phyloP scores from a whole-genome alignment of 2,888 invertebrate species.

The Dynastes hyllus region DNA sequence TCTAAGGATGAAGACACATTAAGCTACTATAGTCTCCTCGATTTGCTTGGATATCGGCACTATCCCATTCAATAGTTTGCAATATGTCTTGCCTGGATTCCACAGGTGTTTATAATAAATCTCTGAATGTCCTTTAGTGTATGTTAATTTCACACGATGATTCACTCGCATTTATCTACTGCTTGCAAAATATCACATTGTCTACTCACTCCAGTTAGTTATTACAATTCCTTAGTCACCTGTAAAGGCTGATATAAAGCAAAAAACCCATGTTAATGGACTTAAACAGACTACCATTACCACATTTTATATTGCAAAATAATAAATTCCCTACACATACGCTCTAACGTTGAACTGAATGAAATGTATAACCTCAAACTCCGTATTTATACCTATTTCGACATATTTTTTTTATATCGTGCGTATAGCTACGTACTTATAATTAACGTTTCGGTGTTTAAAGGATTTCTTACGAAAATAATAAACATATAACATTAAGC shows the following conservation, averaged over 20 bases:
- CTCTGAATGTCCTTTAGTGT: too few relatives aligned
- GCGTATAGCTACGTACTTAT: neutral
- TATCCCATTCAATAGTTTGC: too few relatives aligned
- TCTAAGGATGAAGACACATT: too few relatives aligned
- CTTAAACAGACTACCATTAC: neutral
- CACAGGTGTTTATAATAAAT: too few relatives aligned
- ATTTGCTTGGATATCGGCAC: too few relatives aligned
- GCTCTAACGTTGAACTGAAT: neutral
- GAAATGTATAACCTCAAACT: constrained; percentile 1
- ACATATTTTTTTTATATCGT: neutral
- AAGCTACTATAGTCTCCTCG: too few relatives aligned
- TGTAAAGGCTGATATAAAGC: neutral
- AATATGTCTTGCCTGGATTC: too few relatives aligned
- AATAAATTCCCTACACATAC: too few relatives aligned
- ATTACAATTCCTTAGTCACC: too few relatives aligned
- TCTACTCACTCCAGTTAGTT: too few relatives aligned
- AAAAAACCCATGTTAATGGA: neutral
- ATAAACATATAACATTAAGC: constrained; percentile 43
- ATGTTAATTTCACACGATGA: too few relatives aligned
- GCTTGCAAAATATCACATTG: neutral
- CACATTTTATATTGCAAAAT: too few relatives aligned
- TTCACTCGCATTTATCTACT: neutral
- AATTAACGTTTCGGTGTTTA: constrained; percentile 6
- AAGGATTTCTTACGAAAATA: constrained; percentile 20
- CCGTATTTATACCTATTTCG: constrained; percentile 10